These are phyloP conservation scores for Apamea crenata DNA, from an alignment of 2,888 invertebrate genomes.

Conservation along the genomic window DNA sequence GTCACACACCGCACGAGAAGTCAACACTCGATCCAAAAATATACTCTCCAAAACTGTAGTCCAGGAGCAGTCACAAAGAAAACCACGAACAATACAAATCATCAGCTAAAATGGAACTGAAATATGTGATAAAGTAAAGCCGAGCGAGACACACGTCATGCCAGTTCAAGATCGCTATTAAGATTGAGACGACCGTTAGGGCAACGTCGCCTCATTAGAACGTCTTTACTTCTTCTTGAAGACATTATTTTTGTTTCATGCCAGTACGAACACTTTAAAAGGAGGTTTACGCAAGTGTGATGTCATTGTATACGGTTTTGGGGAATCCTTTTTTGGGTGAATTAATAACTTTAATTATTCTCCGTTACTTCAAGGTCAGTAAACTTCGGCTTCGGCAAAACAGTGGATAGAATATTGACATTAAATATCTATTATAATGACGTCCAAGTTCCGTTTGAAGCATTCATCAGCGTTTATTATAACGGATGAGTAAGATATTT, in stretches of 20 bases:
- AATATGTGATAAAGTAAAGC: conserved; percentile 40
- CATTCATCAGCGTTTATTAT: background rate
- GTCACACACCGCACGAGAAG: conserved; percentile 11
- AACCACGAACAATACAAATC: conserved; percentile 50
- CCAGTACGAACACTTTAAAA: conserved; percentile 51
- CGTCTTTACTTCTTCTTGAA: conserved; percentile 51
- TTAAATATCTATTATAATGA: background rate
- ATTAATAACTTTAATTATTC: conserved; percentile 33
- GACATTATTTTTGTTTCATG: conserved; percentile 56
- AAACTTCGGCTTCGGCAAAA: background rate
- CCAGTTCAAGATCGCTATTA: conserved; percentile 72
- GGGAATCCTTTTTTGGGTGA: conserved; percentile 45
- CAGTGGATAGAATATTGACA: conserved; percentile 1
- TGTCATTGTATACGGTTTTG: conserved; percentile 43
- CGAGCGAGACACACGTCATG: conserved; percentile 62
- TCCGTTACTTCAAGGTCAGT: conserved; percentile 23
- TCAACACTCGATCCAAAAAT: conserved; percentile 43
- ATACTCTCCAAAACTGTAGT: conserved; percentile 15
- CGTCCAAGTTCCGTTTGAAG: conserved; percentile 15
- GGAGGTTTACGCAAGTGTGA: conserved; percentile 51
- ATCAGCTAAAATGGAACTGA: conserved; percentile 57
- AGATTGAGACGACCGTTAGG: conserved; percentile 73
- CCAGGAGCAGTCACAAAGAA: conserved; percentile 37
- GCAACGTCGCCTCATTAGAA: conserved; percentile 66
- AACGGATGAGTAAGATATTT: conserved; percentile 11